Conservation (phyloP, 2,888 invertebrate species). For the Drosophila subquinaria region DNA sequence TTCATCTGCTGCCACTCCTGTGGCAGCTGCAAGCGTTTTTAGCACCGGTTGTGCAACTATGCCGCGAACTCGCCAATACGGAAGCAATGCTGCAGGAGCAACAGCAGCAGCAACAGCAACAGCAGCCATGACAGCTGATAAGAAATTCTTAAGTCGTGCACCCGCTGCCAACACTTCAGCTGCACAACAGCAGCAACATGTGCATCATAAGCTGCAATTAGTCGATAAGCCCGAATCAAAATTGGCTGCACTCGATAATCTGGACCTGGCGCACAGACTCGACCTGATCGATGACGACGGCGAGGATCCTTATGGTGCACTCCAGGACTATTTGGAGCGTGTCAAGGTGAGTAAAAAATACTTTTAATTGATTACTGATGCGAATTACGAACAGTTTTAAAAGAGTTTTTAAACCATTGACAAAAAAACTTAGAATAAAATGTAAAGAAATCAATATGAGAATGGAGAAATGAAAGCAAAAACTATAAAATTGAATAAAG, state of each 20-base stretch:
- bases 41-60: constrained; percentile 82
- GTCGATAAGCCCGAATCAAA: constrained; percentile 74
- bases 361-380: neutral
- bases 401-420: too few relatives aligned
- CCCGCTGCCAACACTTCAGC: constrained; percentile 52
- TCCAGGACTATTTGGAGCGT: constrained; percentile 85
- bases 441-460: neutral
- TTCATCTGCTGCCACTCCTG: constrained; percentile 52
- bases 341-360: constrained; percentile 82
- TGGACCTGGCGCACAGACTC: constrained; percentile 81
- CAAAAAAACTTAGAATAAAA: neutral
- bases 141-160: constrained; percentile 75
- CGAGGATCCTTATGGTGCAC: constrained; percentile 84
- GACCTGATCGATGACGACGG: constrained; percentile 80
- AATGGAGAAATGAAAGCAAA: too few relatives aligned
- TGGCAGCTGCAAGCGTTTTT: constrained; percentile 68
- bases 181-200: constrained; percentile 40
- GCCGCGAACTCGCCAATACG: constrained; percentile 80
- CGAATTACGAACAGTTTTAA: neutral
- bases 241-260: constrained; percentile 81
- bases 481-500: too few relatives aligned
- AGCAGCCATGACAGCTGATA: constrained; percentile 80
- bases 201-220: constrained; percentile 75
- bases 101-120: constrained; percentile 30
- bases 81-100: constrained; percentile 61